These are phyloP conservation scores for Philereme vetulata DNA, from an alignment of 2,888 invertebrate genomes.

Conservation along the genomic window DNA sequence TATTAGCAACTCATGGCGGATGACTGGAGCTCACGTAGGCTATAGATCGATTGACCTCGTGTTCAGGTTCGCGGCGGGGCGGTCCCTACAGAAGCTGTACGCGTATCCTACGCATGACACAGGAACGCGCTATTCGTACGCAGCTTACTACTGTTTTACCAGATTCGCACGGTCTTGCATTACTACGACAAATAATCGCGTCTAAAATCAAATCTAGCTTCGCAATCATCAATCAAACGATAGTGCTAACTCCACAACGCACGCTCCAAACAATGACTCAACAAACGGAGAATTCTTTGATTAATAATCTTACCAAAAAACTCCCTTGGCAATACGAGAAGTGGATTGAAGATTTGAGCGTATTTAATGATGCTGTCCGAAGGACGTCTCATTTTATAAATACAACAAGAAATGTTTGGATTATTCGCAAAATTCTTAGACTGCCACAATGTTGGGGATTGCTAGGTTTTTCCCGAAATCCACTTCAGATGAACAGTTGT, in stretches of 20 bases:
- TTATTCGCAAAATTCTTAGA: too few species aligned
- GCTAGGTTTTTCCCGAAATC: too few species aligned
- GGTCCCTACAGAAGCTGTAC: too few species aligned
- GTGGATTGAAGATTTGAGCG: slow-evolving; percentile 22
- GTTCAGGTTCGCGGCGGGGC: too few species aligned
- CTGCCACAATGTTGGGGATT: too few species aligned
- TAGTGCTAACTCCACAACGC: slow-evolving; percentile 44
- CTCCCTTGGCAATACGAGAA: slow-evolving; percentile 30
- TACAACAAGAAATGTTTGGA: slow-evolving; percentile 6
- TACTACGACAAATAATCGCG: slow-evolving; percentile 12
- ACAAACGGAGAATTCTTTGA: slow-evolving; percentile 50
- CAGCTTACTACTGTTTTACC: too few species aligned
- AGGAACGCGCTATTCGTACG: too few species aligned
- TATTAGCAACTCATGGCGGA: too few species aligned
- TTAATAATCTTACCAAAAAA: slow-evolving; percentile 46
- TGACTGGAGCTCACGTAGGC: too few species aligned
- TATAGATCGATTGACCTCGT: too few species aligned
- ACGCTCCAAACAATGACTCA: slow-evolving; percentile 54
- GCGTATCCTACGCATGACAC: too few species aligned
- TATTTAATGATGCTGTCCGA: slow-evolving; percentile 13
- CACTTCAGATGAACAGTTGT: too few species aligned
- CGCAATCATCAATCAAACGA: slow-evolving; percentile 60
- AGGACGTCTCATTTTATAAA: slow-evolving; percentile 15
- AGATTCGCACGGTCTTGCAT: background rate
- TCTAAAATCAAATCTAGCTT: slow-evolving; percentile 4